A percentile compares a stretch with the other conserved stretches of the same genome.
phyloP scores from a whole-genome alignment of 2,113 vertebrate species.

The Leptosomus discolor region DNA sequence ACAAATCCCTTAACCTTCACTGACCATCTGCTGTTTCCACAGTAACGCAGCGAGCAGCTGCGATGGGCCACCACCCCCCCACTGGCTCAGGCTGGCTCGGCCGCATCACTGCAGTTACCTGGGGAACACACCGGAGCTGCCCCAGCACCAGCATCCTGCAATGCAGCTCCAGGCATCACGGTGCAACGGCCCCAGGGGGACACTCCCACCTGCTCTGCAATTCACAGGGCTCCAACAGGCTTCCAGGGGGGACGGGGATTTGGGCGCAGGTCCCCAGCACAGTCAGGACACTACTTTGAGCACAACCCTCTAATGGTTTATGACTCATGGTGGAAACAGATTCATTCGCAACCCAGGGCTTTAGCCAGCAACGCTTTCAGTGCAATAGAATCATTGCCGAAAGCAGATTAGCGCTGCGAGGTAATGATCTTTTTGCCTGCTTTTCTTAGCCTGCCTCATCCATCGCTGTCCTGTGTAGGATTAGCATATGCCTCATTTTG shows the following conservation, averaged over 20 bases:
- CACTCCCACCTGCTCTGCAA: neutral
- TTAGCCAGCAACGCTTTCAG: neutral
- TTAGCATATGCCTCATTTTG: conserved; percentile 1
- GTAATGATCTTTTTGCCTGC: neutral
- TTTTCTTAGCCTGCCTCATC: conserved; percentile 29
- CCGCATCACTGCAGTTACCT: neutral
- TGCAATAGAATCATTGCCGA: neutral
- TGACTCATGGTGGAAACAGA: neutral
- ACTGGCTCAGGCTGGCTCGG: neutral
- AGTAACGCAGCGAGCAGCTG: neutral
- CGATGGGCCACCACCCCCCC: rapidly evolving
- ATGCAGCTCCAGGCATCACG: rapidly evolving
- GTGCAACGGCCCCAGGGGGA: neutral
- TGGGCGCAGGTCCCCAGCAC: neutral
- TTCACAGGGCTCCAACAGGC: neutral
- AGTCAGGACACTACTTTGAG: neutral
- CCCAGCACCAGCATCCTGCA: neutral
- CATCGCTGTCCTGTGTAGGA: neutral
- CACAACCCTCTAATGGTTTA: neutral
- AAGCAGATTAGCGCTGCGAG: neutral
- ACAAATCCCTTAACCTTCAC: neutral
- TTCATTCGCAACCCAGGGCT: neutral
- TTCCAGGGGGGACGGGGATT: neutral
- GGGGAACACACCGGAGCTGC: neutral
- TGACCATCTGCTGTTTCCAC: neutral